A percentile compares a stretch with the other conserved stretches of the same genome.
Evolutionary conservation across 2,113 vertebrate species (phyloP).

Genomic region (Edolisoma coerulescens): DNA sequence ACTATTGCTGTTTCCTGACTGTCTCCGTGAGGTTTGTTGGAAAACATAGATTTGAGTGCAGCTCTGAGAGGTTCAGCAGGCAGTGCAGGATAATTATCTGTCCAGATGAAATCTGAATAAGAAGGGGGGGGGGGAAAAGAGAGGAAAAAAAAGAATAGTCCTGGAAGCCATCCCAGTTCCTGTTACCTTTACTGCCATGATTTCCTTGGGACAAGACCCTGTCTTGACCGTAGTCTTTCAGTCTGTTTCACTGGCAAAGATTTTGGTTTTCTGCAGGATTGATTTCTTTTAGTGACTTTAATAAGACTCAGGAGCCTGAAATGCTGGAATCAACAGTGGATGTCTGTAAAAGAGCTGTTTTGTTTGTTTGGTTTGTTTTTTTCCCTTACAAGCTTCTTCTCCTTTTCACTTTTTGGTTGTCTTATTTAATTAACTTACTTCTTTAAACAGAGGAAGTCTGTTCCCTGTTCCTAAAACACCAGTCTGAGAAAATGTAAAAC

Average conservation of each 20-base stretch:
- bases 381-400: neutral
- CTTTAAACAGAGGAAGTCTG: conserved; percentile 1
- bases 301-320: neutral
- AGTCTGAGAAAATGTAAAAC: conserved; percentile 3
- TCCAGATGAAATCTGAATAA: neutral
- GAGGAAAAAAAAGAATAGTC: too few relatives aligned
- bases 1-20: neutral
- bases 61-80: neutral
- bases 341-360: neutral
- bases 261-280: neutral
- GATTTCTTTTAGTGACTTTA: neutral
- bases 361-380: neutral
- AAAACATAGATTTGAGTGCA: neutral
- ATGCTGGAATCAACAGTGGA: neutral
- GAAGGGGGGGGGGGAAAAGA: rapidly evolving
- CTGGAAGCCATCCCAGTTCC: neutral
- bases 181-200: neutral
- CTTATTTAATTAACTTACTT: conserved; percentile 4
- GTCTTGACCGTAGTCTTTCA: neutral
- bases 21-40: neutral
- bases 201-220: neutral
- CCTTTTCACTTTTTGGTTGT: neutral
- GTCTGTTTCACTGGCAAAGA: neutral
- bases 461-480: neutral
- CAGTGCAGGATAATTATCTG: neutral